Evolutionary conservation across 2,113 vertebrate species (phyloP).

Genomic region (Cichladusa arquata): DNA sequence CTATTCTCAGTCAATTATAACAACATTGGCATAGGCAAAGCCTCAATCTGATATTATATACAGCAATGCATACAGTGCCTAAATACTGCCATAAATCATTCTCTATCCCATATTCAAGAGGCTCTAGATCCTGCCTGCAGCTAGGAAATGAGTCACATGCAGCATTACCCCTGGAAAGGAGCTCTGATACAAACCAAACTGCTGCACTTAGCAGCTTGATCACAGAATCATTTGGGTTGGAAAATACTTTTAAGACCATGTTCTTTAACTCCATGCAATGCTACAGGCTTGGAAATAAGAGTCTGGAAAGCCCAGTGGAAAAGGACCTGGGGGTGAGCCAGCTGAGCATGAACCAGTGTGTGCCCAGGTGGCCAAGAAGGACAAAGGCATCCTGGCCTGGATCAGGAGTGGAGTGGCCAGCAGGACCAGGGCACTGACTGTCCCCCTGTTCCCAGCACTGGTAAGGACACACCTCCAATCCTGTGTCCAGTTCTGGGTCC

Average conservation of each 20-base stretch:
- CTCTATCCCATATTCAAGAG: not conserved
- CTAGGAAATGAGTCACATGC: not conserved
- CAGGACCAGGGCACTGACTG: not conserved
- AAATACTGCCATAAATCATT: not conserved
- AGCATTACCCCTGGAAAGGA: not conserved
- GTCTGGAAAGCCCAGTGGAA: not conserved
- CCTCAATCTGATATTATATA: not conserved
- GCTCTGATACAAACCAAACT: not conserved
- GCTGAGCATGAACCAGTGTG: not conserved
- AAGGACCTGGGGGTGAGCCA: not conserved
- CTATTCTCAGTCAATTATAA: not conserved
- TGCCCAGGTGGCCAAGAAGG: not conserved
- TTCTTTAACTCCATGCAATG: not conserved
- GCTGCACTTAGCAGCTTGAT: rapidly evolving
- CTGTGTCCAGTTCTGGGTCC: not conserved
- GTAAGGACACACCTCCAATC: rapidly evolving
- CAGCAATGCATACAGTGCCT: not conserved
- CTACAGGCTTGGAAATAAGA: not conserved
- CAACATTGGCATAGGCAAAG: not conserved
- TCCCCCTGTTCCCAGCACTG: rapidly evolving
- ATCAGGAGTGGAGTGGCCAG: not conserved
- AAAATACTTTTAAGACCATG: not conserved
- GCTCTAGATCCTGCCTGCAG: not conserved
- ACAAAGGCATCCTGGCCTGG: not conserved
- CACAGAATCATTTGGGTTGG: not conserved